Base-by-base conservation (phyloP, 92 coral and sea anemone species). In the Palythoa grandis region DNA sequence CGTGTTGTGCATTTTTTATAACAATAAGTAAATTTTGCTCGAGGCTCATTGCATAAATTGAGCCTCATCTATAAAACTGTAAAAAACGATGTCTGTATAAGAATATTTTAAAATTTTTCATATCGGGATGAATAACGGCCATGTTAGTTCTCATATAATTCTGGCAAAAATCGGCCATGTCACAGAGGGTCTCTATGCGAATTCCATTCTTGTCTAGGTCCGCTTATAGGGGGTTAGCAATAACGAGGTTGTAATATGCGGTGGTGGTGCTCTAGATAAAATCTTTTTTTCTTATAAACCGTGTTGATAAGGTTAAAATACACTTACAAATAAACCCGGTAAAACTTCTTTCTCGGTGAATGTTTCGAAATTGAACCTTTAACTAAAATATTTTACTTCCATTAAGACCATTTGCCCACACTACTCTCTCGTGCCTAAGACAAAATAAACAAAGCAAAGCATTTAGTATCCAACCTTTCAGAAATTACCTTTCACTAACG, bases 301-400 rank as follows among this genome's bases (percentile, higher is more conserved):
- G 0, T 80, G 85, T 66, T 48, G 73, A 79, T 66, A 66, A 66
- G n/a, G 19, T n/a, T 53, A 65, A 76, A 48, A 80, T 25, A 12
- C 22, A 47, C 65, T 17, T 19, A 48, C 84, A 79, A 79, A 79
- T 20, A 60, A 65, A 61, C 58, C 43, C 39, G 19, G 56, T 65
- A 80, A 80, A 66, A 22, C 63, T 40, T 25, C 25, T 78, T 78
- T 78, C 40, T 39, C 29, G 8, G 11, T 17, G 40, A 48, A 65
- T 66, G 22, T 65, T 40, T 66, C 66, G 29, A 22, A 43, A 47
- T 80, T 47, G 47, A 66, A 65, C 38, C 29, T 23, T 14, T 15
- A 56, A 38, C 38, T 37, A 61, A 58, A 17, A 54, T 38, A 11
- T 78, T 77, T 5, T 12, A 77, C 56, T 54, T 38, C 35, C 35